Evolutionary conservation across 2,888 invertebrate species (phyloP).

Genomic region (Apodemia zela): DNA sequence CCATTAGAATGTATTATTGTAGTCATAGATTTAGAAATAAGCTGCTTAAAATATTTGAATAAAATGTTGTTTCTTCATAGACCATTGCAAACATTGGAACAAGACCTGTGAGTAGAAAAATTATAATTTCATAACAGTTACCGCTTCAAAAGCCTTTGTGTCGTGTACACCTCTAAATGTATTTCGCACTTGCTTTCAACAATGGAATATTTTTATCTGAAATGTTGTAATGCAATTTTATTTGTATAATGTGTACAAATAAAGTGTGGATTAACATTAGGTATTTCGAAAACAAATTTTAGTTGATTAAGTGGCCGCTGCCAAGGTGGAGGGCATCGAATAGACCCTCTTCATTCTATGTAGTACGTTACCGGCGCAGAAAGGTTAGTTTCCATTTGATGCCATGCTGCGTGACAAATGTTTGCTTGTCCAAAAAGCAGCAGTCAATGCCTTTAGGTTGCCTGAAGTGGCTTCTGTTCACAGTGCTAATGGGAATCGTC

Average conservation of each 20-base stretch:
- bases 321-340: conserved; percentile 76
- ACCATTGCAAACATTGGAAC: conserved; percentile 66
- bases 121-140: conserved; percentile 28
- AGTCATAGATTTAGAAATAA: conserved; percentile 14
- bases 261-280: conserved; percentile 27
- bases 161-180: conserved; percentile 29
- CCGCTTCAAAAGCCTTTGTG: conserved; percentile 25
- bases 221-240: conserved; percentile 6
- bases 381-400: conserved; percentile 60
- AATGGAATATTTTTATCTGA: conserved; percentile 9
- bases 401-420: conserved; percentile 27
- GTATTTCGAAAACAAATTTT: conserved; percentile 50
- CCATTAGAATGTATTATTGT: background rate
- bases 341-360: conserved; percentile 68
- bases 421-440: conserved; percentile 19
- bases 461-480: conserved; percentile 6
- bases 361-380: conserved; percentile 48
- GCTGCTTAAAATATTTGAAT: conserved; percentile 17
- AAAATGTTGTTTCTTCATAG: conserved; percentile 60
- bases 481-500: background rate
- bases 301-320: conserved; percentile 77
- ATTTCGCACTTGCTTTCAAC: conserved; percentile 15
- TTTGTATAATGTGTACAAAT: background rate
- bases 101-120: conserved; percentile 68
- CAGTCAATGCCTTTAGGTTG: background rate